Base-by-base conservation (phyloP, 2,113 vertebrate species). In the Zosterops borbonicus region DNA sequence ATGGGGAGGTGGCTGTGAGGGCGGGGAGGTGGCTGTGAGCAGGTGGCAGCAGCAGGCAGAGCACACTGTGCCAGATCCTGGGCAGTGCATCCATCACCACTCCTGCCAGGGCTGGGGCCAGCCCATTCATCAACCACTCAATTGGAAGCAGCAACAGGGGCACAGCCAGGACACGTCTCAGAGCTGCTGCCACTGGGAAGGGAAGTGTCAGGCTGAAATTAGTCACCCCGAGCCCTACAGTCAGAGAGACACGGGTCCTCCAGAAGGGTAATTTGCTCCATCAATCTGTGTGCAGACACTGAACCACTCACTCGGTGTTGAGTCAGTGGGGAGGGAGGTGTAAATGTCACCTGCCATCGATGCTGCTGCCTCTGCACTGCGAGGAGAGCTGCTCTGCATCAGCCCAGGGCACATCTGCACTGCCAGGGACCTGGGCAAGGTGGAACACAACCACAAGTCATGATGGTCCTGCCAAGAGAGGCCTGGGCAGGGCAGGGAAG, bases 241-340 rank as follows among this genome's bases (percentile, higher is more conserved):
- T 2, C 87, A 65, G 68, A 13, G 31, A 50, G 6, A 47, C 77
- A 53, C 2, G 0, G 70, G 33, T 39, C 70, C 64, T 69, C 13
- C 1, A 1, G 14, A 56, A 78, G 75, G 60, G 79, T 35, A 31
- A 78, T 70, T 52, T 62, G 70, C 65, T 91, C 70, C 83, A 67
- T 74, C 83, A 33, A 4, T 75, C 90, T 14, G 25, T 3, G 73
- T 8, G 21, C 29, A 70, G 46, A 62, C 83, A 53, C 1, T 12
- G 21, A 70, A 58, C 9, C 24, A 2, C 22, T 42, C 6, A 5
- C 14, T 11, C 0, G 9, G 7, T 4, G n/a, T 14, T 6, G 17
- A 79, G 31, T 27, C 83, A 9, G 37, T 2, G n/a, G 70, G 69
- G 37, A 91, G 63, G 27, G 52, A 86, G 83, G 79, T 4, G 5